Base-by-base conservation (phyloP, 2,888 invertebrate genomes). In the Sepioteuthis lessoniana region DNA sequence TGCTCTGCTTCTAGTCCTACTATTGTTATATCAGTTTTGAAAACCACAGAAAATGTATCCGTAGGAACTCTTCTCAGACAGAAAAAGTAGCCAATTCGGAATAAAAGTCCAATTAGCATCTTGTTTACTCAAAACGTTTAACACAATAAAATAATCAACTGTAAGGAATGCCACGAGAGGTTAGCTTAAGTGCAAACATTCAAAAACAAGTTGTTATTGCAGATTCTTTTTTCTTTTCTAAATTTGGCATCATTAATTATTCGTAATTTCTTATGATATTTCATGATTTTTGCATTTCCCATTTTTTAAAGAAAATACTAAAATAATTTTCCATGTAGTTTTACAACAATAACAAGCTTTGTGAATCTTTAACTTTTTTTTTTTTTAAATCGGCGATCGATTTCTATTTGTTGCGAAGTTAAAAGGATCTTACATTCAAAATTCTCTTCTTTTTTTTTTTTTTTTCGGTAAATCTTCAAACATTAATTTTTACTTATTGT, bases 141-240 rank as follows among this genome's bases (percentile, higher is more conserved):
- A 76, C 76, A 4, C n/a, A 35, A n/a, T 31, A n/a, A 76, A n/a
- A 76, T n/a, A 55, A 55, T 55, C 55, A 16, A n/a, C 76, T 35
- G n/a, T 76, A 19, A 76, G 0, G n/a, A 76, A 76, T n/a, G 10
- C n/a, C 76, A 16, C 7, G 19, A n/a, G n/a, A 76, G 76, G 76
- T n/a, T n/a, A 35, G n/a, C 2, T 76, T 35, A 13, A 76, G 76
- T 76, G 76, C n/a, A 76, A 76, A 76, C n/a, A 35, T 76, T 35
- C 76, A 76, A 76, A n/a, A 76, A 76, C 76, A 76, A 76, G n/a
- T n/a, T 76, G 76, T 76, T n/a, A 35, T 76, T 76, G n/a, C n/a
- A 76, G n/a, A n/a, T 10, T 8, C 13, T 10, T n/a, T 76, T 35
- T 35, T 35, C 10, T 35, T 1, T n/a, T 76, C n/a, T 76, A 16